Conservation (phyloP, 2,797 vertebrate species). For the Gadopsis bispinosus region DNA sequence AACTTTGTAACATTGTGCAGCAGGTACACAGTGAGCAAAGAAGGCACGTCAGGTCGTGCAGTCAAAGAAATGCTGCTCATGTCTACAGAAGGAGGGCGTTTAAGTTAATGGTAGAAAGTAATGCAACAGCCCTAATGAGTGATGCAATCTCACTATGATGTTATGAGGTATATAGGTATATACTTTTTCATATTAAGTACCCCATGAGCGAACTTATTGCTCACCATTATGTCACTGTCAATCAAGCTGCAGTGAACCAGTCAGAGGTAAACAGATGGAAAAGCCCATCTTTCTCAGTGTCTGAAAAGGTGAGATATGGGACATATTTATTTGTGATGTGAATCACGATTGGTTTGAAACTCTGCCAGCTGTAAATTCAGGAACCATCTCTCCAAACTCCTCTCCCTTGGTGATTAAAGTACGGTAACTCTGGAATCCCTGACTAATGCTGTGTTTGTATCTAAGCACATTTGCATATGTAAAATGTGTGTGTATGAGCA, state of each 20-base stretch:
- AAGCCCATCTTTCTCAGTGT: neutral
- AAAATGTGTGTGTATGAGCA: slow-evolving; percentile 33
- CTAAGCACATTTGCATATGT: slow-evolving; percentile 58
- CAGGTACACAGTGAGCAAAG: no score
- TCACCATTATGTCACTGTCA: neutral
- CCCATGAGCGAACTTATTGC: neutral
- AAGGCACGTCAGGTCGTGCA: no score
- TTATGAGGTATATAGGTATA: neutral
- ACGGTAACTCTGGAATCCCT: slow-evolving; percentile 30
- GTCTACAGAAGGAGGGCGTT: neutral
- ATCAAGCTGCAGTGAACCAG: neutral
- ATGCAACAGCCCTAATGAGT: neutral
- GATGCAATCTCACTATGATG: neutral
- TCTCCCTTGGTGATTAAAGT: slow-evolving; percentile 38
- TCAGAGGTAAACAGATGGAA: neutral
- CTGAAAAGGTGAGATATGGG: neutral
- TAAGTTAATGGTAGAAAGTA: neutral
- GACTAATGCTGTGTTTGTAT: slow-evolving; percentile 25
- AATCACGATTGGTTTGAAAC: slow-evolving; percentile 1
- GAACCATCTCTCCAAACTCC: slow-evolving; percentile 9
- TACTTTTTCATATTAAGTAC: neutral
- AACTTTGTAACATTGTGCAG: neutral
- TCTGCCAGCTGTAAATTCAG: slow-evolving; percentile 5
- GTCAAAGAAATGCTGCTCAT: neutral
- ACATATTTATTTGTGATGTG: neutral